Evolutionary conservation across 2,113 vertebrate species (phyloP).

Genomic region (Apus apus): DNA sequence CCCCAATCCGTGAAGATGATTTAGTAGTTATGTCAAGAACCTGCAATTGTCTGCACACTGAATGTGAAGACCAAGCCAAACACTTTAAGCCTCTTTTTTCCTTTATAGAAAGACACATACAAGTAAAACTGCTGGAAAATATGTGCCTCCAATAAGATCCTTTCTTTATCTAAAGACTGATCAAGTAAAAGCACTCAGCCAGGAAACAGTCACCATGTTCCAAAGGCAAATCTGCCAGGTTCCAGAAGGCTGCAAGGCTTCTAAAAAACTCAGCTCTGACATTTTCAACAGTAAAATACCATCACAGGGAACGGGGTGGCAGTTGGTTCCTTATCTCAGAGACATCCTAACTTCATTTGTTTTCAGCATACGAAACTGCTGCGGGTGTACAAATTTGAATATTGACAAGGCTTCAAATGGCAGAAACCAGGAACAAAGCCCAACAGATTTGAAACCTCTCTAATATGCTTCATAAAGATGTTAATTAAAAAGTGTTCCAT

Average conservation of each 20-base stretch:
- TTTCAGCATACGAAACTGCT: not conserved
- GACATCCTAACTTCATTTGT: not conserved
- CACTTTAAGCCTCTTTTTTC: not conserved
- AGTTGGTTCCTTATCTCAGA: not conserved
- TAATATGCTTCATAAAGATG: not conserved
- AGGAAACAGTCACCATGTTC: not conserved
- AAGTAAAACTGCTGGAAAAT: conserved; percentile 27
- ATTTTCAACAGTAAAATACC: not conserved
- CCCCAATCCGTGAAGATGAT: not conserved
- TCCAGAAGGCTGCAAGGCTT: not conserved
- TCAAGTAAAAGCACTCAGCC: not conserved
- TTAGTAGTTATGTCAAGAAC: not conserved
- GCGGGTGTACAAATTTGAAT: not conserved
- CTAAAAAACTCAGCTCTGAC: not conserved
- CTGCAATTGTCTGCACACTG: not conserved
- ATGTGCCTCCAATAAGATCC: not conserved
- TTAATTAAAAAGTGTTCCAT: not conserved
- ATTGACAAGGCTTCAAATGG: not conserved
- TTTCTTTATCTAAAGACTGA: conserved; percentile 29
- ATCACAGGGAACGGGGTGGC: rapidly evolving
- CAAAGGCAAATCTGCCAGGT: not conserved
- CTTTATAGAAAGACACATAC: not conserved
- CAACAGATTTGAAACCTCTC: not conserved
- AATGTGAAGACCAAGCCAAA: not conserved
- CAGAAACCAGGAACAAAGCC: not conserved